A percentile compares a stretch with the other conserved stretches of the same genome.
Evolutionary conservation across 2,797 vertebrate genomes (phyloP).

Genomic region (Steatocranus sp.): DNA sequence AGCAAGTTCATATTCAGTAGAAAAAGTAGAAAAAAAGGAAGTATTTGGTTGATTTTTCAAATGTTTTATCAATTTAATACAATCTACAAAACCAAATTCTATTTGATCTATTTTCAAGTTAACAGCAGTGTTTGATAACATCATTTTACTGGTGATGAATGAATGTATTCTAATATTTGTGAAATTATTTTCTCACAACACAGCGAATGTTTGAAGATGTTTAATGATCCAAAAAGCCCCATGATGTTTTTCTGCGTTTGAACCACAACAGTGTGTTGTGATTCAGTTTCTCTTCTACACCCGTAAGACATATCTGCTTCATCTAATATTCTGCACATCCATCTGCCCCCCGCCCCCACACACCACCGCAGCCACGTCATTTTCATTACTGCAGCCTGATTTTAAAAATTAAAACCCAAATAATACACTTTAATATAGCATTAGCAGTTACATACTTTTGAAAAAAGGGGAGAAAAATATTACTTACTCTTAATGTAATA

Average conservation of each 20-base stretch:
- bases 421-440: background rate
- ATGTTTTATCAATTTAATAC: background rate
- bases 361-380: background rate
- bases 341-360: background rate
- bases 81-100: background rate
- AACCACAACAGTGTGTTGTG: background rate
- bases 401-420: background rate
- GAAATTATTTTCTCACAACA: background rate
- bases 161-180: background rate
- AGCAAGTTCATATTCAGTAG: background rate
- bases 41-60: background rate
- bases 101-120: background rate
- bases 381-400: background rate
- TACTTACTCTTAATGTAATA: background rate
- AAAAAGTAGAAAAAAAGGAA: background rate
- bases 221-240: constrained; percentile 16
- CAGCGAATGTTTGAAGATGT: constrained; percentile 10
- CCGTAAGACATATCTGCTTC: background rate
- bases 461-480: background rate
- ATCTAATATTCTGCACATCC: background rate
- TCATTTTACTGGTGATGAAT: background rate
- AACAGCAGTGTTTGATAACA: background rate
- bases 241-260: constrained; percentile 5
- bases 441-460: background rate
- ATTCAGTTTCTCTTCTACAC: background rate